A percentile compares a stretch with the other conserved stretches of the same genome.
Evolutionary conservation across 2,888 invertebrate genomes (phyloP).

Genomic region (Phania funesta): DNA sequence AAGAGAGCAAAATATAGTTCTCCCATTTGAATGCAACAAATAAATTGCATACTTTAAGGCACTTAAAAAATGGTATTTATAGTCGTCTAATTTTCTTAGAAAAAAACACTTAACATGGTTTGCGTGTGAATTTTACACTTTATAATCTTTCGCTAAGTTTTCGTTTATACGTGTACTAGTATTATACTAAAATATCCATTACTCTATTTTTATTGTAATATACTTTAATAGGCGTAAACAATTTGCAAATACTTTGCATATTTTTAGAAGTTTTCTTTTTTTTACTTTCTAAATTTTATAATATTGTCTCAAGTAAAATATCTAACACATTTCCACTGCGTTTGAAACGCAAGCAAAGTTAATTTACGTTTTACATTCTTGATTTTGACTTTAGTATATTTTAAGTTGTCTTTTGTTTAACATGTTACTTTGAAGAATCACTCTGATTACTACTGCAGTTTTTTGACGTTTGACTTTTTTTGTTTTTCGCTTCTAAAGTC

Average conservation of each 20-base stretch:
- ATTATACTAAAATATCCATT: background rate
- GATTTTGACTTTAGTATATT: slow-evolving; percentile 37
- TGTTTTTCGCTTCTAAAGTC: slow-evolving; percentile 20
- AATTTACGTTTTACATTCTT: slow-evolving; percentile 15
- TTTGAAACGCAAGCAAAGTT: slow-evolving; percentile 1
- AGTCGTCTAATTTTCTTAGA: background rate
- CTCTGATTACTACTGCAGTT: slow-evolving; percentile 46
- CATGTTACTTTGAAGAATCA: slow-evolving; percentile 17
- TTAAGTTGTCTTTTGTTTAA: slow-evolving; percentile 19
- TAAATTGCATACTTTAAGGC: slow-evolving; percentile 55
- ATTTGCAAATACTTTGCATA: slow-evolving; percentile 47
- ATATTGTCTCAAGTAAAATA: slow-evolving; percentile 40
- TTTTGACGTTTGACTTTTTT: slow-evolving; percentile 59
- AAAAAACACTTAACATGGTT: slow-evolving; percentile 46
- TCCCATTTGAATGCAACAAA: slow-evolving; percentile 53
- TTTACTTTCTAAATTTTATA: slow-evolving; percentile 1
- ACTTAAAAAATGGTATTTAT: background rate
- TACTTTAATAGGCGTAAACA: slow-evolving; percentile 54
- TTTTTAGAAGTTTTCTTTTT: slow-evolving; percentile 18
- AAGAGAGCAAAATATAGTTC: slow-evolving; percentile 3
- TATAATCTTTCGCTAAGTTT: slow-evolving; percentile 19
- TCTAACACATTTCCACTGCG: slow-evolving; percentile 29
- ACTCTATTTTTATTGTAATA: slow-evolving; percentile 30
- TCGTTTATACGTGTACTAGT: background rate
- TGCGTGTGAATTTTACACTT: slow-evolving; percentile 60